Evolutionary conservation across 2,888 invertebrate genomes (phyloP), one percentile per base, ranked within the genome.

Genomic region (Stenurella melanura): DNA sequence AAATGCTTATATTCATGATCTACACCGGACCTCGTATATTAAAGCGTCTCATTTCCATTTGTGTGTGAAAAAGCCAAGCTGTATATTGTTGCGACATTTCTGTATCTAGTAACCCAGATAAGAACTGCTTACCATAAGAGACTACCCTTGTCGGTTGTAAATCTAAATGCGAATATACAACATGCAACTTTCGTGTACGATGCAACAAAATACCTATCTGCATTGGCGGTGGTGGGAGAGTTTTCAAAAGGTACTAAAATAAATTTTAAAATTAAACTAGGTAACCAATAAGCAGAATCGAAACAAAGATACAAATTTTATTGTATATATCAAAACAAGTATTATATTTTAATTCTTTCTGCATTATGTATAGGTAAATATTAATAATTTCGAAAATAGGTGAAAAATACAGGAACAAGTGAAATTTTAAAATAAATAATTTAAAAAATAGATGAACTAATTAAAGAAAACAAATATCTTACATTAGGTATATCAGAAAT

Each of bases 141-240:
- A 84, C 83, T 84, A 83, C 84, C 84, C 83, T 81, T 84, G 84
- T 84, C 85, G 82, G 78, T 83, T 80, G 78, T 83, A 84, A 85
- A 83, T 85, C 83, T 82, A 81, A 75, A 54, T 76, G 57, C 73
- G 71, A 74, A 77, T 71, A 71, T 77, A 64, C 58, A 75, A 79
- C 83, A 83, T 84, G 83, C 83, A 83, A 82, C 71, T 77, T 76
- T 78, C 79, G 76, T 78, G 73, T 50, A 68, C 72, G 50, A 26
- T 58, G 75, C 38, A 64, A 71, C 71, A 64, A 75, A 70, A 75
- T 75, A 70, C 50, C 70, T 58, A 12, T 12, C 60, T 38, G 21
- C 70, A 70, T 70, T 17, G 42, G 70, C 70, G 70, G 57, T 30
- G 60, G 38, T 21, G 21, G 70, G 19, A 42, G 60, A 57, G 30